Percentiles rank a stretch among this genome's conserved stretches.
Evolutionary conservation across 2,113 vertebrate species (phyloP).

Genomic region (Saimiri boliviensis): DNA sequence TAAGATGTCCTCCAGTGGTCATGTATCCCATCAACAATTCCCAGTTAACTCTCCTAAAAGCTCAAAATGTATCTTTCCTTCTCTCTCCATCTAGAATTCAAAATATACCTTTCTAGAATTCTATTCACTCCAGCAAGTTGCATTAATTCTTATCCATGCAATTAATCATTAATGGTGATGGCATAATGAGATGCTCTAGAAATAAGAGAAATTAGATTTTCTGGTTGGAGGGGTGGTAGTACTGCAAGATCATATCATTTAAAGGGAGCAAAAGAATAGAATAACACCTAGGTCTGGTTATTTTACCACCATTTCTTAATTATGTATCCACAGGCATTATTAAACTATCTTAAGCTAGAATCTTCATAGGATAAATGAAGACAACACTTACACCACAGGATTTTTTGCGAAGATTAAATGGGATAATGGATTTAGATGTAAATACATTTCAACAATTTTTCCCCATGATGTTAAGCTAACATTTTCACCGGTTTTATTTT

Average conservation of each 20-base stretch:
- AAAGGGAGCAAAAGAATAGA: neutral
- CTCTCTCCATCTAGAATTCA: neutral
- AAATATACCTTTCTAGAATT: neutral
- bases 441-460: slow-evolving; percentile 4
- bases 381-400: neutral
- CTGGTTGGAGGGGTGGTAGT: neutral
- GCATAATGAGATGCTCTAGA: neutral
- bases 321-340: neutral
- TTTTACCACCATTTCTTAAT: neutral
- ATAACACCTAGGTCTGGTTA: neutral
- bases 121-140: neutral
- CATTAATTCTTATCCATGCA: neutral
- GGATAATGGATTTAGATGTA: slow-evolving; percentile 2
- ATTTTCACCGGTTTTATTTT: slow-evolving; percentile 26
- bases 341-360: neutral
- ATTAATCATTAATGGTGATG: neutral
- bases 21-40: neutral
- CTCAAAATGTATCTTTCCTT: neutral
- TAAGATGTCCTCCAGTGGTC: neutral
- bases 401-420: neutral
- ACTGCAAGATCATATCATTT: neutral
- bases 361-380: neutral
- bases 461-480: slow-evolving; percentile 14
- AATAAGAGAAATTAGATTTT: neutral
- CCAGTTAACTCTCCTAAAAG: neutral